Percentiles rank a stretch among this genome's conserved stretches.
phyloP scores from a whole-genome alignment of 2,888 invertebrate species.

The Odontocolon sp. region DNA sequence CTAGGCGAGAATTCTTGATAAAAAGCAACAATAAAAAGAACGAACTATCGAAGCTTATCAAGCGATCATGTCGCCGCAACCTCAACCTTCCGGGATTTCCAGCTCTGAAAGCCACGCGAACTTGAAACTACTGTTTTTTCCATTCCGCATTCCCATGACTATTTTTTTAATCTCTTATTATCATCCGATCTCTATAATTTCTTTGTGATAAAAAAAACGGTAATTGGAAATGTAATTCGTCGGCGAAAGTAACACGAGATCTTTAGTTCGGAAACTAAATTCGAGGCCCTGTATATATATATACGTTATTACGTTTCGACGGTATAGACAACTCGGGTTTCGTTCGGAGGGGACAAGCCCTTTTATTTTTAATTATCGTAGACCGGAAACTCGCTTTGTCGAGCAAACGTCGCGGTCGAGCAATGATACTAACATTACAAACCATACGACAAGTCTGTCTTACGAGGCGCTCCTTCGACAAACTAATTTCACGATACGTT shows the following conservation, averaged over 20 bases:
- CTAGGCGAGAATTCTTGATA: neutral
- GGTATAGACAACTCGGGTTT: constrained; percentile 50
- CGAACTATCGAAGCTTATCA: neutral
- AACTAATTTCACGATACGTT: constrained; percentile 60
- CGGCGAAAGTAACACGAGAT: neutral
- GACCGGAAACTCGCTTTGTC: constrained; percentile 63
- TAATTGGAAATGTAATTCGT: too few relatives aligned
- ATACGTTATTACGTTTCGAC: too few relatives aligned
- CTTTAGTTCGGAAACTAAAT: constrained; percentile 7
- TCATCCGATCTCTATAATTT: too few relatives aligned
- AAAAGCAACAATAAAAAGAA: neutral
- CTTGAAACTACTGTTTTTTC: neutral
- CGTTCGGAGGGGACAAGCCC: constrained; percentile 57
- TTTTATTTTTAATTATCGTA: constrained; percentile 61
- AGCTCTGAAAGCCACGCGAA: neutral
- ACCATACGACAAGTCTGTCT: constrained; percentile 25
- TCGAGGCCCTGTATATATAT: constrained; percentile 35
- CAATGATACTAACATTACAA: constrained; percentile 49
- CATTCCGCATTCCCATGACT: neutral
- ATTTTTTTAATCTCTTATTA: neutral
- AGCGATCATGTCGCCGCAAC: constrained; percentile 7
- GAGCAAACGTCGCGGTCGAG: constrained; percentile 62
- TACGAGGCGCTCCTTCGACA: constrained; percentile 56
- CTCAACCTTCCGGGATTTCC: constrained; percentile 17
- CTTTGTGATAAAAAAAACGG: too few relatives aligned